These are phyloP conservation scores for Aythya baeri DNA, from an alignment of 2,113 vertebrate genomes.

Conservation along the genomic window DNA sequence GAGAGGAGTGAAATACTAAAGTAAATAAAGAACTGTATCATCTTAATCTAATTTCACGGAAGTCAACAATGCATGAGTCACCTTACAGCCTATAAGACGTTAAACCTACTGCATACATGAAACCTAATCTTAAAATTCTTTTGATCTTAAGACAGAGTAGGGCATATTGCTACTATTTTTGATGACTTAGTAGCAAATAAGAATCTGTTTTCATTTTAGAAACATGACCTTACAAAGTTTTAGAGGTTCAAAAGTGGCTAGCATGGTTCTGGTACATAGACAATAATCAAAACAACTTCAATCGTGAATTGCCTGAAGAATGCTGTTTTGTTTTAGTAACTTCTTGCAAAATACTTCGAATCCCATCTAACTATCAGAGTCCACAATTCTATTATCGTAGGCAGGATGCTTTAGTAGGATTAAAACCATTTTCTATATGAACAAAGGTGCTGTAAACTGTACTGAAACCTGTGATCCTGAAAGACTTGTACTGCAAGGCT, in stretches of 20 bases:
- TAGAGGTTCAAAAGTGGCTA: neutral
- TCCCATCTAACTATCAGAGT: neutral
- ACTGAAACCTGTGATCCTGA: neutral
- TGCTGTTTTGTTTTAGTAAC: neutral
- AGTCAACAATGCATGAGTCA: neutral
- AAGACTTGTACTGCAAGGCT: neutral
- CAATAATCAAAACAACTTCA: neutral
- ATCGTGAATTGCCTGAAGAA: neutral
- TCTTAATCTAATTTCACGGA: neutral
- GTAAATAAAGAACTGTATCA: neutral
- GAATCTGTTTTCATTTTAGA: neutral
- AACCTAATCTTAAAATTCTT: constrained; percentile 25
- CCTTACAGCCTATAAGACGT: neutral
- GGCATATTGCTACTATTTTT: neutral
- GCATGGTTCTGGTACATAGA: neutral
- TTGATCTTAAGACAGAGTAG: neutral
- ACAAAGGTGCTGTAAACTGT: neutral
- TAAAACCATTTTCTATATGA: neutral
- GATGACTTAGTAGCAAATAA: neutral
- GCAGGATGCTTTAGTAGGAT: neutral
- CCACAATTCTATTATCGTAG: neutral
- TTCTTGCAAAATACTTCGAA: neutral
- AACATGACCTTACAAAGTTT: neutral
- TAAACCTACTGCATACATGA: neutral
- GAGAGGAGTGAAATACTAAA: neutral